Evolutionary conservation across 1,140 invertebrate species (phyloP), one percentile per base, ranked within the genome.

Genomic region (Drosophila ohnishii): DNA sequence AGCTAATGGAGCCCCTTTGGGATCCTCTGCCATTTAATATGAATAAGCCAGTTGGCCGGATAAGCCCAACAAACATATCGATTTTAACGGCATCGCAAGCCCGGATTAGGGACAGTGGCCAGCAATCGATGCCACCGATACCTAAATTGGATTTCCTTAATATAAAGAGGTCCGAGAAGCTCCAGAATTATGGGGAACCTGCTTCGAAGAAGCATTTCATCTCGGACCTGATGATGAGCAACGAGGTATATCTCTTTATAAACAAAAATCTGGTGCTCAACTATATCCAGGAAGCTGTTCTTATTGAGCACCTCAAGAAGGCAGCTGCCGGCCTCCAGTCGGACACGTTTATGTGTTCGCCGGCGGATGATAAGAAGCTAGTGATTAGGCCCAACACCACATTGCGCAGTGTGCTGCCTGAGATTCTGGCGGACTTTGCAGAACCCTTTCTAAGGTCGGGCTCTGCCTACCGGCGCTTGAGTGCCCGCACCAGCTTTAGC

Each of bases 321-420:
- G 64, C 57, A 48, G 62, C 80, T 35, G 86, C 92, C 30, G 93
- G 93, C 9, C 82, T 94, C 59, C 92, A 93, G 62, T 93, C 93
- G 0, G 87, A 92, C 19, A 92, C 90, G 19, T 93, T 93, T 72
- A 4, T 44, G 0, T 53, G 48, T 30, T 50, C 70, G 11, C 30
- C 67, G 2, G 30, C 58, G 19, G 62, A 70, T 7, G 9, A 50
- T 1, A 80, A 80, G 22, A 1, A 16, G 5, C 34, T 91, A 2
- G 8, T 47, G 14, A 19, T 72, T 7, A 65, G 51, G n/a, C 44
- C 66, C 1, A 69, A 85, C 42, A 56, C 75, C n/a, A 84, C 86
- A 0, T 28, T 90, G 3, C 60, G 25, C 1, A 59, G 44, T 16
- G 55, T 92, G 19, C 48, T 87, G n/a, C 88, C 91, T 3, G 61